Conservation (phyloP, 2,113 vertebrate genomes). For the Ariopsis seemanni region DNA sequence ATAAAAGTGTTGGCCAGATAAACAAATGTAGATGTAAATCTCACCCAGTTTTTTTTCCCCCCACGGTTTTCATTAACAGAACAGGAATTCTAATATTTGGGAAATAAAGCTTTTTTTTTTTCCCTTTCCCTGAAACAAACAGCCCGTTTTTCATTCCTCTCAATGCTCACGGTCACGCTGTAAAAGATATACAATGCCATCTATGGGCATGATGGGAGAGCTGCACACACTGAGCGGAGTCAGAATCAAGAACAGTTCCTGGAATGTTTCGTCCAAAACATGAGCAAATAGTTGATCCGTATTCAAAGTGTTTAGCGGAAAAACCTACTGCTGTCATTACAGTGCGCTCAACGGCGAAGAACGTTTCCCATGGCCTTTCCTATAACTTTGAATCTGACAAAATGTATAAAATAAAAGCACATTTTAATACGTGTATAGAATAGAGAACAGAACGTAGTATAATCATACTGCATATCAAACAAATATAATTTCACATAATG, state of each 20-base stretch:
- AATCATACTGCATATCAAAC: neutral
- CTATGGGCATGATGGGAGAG: constrained; percentile 23
- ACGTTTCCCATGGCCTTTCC: neutral
- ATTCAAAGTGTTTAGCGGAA: neutral
- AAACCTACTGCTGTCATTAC: neutral
- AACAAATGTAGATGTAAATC: neutral
- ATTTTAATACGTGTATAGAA: neutral
- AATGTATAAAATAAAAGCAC: neutral
- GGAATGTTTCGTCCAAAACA: neutral
- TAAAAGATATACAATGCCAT: constrained; percentile 35
- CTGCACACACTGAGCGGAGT: neutral
- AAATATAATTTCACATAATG: neutral
- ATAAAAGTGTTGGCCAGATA: neutral
- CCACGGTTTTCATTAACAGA: neutral
- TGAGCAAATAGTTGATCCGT: neutral
- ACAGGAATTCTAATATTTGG: neutral
- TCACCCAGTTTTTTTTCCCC: neutral
- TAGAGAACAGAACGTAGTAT: neutral
- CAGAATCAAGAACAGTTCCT: neutral
- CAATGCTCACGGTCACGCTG: neutral
- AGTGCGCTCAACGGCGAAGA: neutral
- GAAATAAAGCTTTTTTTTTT: neutral
- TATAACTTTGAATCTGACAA: neutral
- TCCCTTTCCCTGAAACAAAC: neutral
- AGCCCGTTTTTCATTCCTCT: neutral